A percentile compares a stretch with the other conserved stretches of the same genome.
phyloP scores from a whole-genome alignment of 2,113 vertebrate genomes.

The Cyprinodon brontotheroides region DNA sequence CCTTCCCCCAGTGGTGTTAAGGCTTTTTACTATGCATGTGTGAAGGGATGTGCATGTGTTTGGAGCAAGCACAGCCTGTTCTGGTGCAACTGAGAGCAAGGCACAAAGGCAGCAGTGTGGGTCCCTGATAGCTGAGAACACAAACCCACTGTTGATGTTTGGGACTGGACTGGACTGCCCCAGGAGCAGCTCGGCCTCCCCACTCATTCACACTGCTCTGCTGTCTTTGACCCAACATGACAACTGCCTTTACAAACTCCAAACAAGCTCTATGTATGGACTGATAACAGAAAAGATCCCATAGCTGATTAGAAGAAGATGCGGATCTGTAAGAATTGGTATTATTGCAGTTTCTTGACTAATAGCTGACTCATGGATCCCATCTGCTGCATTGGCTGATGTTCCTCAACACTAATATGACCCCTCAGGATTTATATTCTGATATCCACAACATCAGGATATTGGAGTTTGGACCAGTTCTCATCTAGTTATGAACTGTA shows the following conservation, averaged over 20 bases:
- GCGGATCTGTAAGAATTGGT: neutral
- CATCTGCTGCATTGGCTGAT: neutral
- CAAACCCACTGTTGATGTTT: slow-evolving; percentile 66
- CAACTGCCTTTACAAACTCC: slow-evolving; percentile 22
- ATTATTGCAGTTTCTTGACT: neutral
- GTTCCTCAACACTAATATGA: neutral
- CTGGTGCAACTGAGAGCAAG: slow-evolving; percentile 38
- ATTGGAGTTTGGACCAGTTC: neutral
- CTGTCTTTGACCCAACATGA: slow-evolving; percentile 40
- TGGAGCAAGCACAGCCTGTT: slow-evolving; percentile 50
- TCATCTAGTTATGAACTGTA: neutral
- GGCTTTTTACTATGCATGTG: slow-evolving; percentile 19
- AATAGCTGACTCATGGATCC: neutral
- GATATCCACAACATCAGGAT: neutral
- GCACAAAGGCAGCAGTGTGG: slow-evolving; percentile 74
- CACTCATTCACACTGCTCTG: slow-evolving; percentile 21
- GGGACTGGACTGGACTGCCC: slow-evolving; percentile 21
- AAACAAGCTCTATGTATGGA: neutral
- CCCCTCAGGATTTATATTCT: neutral
- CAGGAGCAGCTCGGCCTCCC: slow-evolving; percentile 30
- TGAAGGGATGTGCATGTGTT: slow-evolving; percentile 59
- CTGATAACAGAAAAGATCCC: slow-evolving; percentile 3
- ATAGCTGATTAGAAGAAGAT: slow-evolving; percentile 5
- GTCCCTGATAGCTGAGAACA: slow-evolving; percentile 53
- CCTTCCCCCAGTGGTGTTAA: neutral